These are phyloP conservation scores for Muscina levida DNA, from an alignment of 2,888 invertebrate species.

Conservation along the genomic window DNA sequence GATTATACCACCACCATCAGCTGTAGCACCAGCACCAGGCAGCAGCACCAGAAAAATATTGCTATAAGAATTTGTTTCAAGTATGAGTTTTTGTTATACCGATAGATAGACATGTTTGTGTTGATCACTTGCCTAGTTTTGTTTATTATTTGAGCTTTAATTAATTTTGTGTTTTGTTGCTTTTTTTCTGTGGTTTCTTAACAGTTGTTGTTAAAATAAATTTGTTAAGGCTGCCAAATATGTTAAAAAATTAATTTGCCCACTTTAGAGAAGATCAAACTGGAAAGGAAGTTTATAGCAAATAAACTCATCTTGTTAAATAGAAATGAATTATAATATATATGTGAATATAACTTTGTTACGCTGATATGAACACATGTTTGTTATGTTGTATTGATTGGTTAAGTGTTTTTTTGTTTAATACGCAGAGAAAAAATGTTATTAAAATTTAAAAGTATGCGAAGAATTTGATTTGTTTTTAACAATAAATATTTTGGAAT, in stretches of 20 bases:
- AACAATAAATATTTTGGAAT: too few species aligned
- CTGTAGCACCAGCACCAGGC: not conserved
- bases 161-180: not conserved
- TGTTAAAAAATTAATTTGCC: constrained; percentile 37
- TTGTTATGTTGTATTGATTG: not conserved
- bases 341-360: too few species aligned
- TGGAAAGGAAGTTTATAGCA: not conserved
- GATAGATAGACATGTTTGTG: not conserved
- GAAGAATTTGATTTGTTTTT: too few species aligned
- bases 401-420: constrained; percentile 10
- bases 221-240: constrained; percentile 50
- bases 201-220: constrained; percentile 18
- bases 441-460: not conserved
- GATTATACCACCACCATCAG: constrained; percentile 33
- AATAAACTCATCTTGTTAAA: constrained; percentile 30
- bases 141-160: constrained; percentile 17
- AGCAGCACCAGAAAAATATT: not conserved
- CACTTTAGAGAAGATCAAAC: not conserved
- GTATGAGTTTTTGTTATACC: not conserved
- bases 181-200: not conserved
- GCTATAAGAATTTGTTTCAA: not conserved
- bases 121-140: constrained; percentile 22
- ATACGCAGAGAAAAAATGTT: not conserved
- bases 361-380: not conserved
- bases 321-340: not conserved